A percentile compares a stretch with the other conserved stretches of the same genome.
Conservation (phyloP, 2,797 vertebrate species). For the Coilia nasus region DNA sequence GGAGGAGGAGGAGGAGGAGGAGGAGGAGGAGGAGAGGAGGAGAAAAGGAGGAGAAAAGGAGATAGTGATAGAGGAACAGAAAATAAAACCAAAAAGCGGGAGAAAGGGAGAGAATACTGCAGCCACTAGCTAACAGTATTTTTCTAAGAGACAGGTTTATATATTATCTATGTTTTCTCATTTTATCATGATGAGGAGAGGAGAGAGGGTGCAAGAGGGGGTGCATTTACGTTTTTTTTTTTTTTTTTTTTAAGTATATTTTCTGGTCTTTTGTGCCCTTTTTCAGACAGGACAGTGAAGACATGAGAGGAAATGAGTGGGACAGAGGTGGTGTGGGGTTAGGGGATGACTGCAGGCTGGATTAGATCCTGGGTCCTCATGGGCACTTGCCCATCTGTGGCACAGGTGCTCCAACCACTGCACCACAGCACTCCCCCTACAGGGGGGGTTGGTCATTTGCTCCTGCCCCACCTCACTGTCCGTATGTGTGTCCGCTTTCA, state of each 20-base stretch:
- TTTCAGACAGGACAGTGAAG: too few species aligned
- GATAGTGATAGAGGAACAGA: neutral
- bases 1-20: constrained; percentile 48
- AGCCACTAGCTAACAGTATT: neutral
- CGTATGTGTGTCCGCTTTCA: neutral
- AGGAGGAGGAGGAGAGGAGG: constrained; percentile 49
- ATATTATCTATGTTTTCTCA: neutral
- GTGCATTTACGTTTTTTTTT: too few species aligned
- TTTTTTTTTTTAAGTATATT: too few species aligned
- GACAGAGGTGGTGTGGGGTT: too few species aligned
- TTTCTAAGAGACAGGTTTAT: neutral
- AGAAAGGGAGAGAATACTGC: neutral
- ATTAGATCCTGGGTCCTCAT: too few species aligned
- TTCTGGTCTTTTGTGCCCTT: too few species aligned
- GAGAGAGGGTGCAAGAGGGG: neutral
- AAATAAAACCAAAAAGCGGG: neutral
- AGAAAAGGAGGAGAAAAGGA: constrained; percentile 16
- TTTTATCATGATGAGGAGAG: neutral
- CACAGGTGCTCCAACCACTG: too few species aligned
- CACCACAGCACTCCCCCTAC: too few species aligned
- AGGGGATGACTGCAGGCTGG: too few species aligned
- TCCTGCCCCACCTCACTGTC: neutral
- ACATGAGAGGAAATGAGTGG: too few species aligned
- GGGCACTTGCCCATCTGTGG: too few species aligned
- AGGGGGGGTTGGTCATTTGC: neutral